Conservation (phyloP, 2,113 vertebrate species). For the Tachycineta bicolor region DNA sequence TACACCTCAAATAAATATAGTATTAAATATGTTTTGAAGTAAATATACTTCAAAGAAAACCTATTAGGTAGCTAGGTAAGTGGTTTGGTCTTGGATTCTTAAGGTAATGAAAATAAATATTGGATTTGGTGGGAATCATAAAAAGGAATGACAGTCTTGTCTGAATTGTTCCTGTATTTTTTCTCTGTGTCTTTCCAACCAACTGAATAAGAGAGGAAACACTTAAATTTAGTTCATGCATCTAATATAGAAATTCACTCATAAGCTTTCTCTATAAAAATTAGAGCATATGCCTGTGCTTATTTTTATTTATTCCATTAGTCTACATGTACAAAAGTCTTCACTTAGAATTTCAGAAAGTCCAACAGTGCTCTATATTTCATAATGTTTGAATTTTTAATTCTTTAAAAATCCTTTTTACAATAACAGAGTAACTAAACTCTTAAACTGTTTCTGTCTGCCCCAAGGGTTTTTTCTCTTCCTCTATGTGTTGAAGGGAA, state of each 20-base stretch:
- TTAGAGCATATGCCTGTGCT: neutral
- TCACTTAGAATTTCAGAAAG: neutral
- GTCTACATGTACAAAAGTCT: neutral
- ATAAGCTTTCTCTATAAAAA: neutral
- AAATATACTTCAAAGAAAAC: constrained; percentile 6
- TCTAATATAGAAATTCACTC: neutral
- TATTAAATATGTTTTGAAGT: neutral
- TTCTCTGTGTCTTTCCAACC: neutral
- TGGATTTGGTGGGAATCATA: neutral
- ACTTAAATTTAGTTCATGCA: neutral
- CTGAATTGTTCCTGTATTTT: neutral
- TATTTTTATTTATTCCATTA: neutral
- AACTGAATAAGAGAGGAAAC: neutral
- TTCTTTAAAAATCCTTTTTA: constrained; percentile 30
- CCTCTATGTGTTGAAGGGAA: constrained; percentile 61
- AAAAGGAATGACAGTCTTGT: neutral
- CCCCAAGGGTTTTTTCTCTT: constrained; percentile 57
- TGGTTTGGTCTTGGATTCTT: constrained; percentile 22
- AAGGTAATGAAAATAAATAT: constrained; percentile 29
- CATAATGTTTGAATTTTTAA: constrained; percentile 42
- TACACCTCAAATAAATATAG: neutral
- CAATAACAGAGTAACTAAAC: constrained; percentile 24
- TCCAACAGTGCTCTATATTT: constrained; percentile 6
- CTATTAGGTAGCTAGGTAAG: neutral
- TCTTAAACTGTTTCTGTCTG: constrained; percentile 54